Evolutionary conservation across 2,797 vertebrate genomes (phyloP).

Genomic region (Siniperca undulata): DNA sequence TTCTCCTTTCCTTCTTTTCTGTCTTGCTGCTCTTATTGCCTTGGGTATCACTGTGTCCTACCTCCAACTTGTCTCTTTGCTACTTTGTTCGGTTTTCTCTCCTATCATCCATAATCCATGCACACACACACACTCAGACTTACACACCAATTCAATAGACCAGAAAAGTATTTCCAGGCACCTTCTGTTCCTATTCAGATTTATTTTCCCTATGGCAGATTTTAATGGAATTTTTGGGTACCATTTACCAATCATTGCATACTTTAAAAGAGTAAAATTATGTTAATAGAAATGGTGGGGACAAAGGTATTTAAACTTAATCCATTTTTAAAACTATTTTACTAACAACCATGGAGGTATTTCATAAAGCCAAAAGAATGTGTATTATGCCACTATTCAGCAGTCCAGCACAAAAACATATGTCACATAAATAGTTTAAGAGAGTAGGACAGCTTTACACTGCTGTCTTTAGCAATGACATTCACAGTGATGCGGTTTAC

Average conservation of each 20-base stretch:
- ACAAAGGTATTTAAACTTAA: conserved; percentile 34
- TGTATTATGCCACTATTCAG: not conserved
- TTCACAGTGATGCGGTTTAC: not conserved
- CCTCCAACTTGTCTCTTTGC: conserved; percentile 49
- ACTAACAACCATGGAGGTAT: conserved; percentile 11
- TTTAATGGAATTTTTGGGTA: conserved; percentile 63
- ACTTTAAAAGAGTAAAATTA: conserved; percentile 39
- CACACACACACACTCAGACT: conserved; percentile 4
- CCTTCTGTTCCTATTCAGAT: conserved; percentile 48
- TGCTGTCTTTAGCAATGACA: not conserved
- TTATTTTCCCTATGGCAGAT: conserved; percentile 39
- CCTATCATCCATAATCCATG: conserved; percentile 57
- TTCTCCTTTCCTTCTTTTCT: conserved; percentile 53
- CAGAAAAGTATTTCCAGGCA: conserved; percentile 52
- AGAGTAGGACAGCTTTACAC: not conserved
- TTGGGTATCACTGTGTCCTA: conserved; percentile 48
- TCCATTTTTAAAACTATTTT: conserved; percentile 25
- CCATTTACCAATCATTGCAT: conserved; percentile 47
- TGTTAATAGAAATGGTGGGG: conserved; percentile 34
- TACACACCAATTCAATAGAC: conserved; percentile 42
- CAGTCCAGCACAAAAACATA: conserved; percentile 1
- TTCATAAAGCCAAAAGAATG: conserved; percentile 1
- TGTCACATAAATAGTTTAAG: not conserved
- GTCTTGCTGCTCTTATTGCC: conserved; percentile 56
- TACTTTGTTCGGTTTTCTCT: conserved; percentile 34